Conservation (phyloP, 2,113 vertebrate species). For the Sylvia atricapilla region DNA sequence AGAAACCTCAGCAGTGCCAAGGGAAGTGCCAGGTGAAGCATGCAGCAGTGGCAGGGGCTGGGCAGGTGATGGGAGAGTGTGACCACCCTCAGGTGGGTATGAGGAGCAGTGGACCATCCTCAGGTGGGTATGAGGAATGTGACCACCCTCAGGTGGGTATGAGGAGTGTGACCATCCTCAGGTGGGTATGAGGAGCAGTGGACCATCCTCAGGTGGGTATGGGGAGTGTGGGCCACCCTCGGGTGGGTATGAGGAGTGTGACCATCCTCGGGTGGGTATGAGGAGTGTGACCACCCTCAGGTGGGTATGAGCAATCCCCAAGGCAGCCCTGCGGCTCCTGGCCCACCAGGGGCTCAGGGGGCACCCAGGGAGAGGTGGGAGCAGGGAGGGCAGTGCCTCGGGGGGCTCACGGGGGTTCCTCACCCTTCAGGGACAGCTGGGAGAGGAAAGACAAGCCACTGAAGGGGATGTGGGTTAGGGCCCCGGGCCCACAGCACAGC, state of each 20-base stretch:
- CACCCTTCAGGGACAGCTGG: not conserved
- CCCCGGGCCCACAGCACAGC: too few species aligned
- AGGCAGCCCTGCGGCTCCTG: accelerated
- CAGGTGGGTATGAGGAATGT: too few species aligned
- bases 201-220: too few species aligned
- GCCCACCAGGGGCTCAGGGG: accelerated
- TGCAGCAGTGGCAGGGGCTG: not conserved
- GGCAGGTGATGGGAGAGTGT: not conserved
- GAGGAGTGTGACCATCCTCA: too few species aligned
- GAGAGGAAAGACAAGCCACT: not conserved
- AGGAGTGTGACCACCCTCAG: not conserved
- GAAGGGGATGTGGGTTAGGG: not conserved
- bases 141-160: too few species aligned
- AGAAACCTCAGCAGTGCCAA: not conserved
- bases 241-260: too few species aligned
- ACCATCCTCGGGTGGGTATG: too few species aligned
- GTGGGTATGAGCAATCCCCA: not conserved
- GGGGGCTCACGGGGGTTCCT: not conserved
- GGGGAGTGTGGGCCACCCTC: too few species aligned
- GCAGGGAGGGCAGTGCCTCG: not conserved
- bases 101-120: not conserved
- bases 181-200: too few species aligned
- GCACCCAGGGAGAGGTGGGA: not conserved
- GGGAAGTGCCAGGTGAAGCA: not conserved
- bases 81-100: accelerated